Conservation (phyloP, 2,888 invertebrate genomes). For the Corythucha ciliata region DNA sequence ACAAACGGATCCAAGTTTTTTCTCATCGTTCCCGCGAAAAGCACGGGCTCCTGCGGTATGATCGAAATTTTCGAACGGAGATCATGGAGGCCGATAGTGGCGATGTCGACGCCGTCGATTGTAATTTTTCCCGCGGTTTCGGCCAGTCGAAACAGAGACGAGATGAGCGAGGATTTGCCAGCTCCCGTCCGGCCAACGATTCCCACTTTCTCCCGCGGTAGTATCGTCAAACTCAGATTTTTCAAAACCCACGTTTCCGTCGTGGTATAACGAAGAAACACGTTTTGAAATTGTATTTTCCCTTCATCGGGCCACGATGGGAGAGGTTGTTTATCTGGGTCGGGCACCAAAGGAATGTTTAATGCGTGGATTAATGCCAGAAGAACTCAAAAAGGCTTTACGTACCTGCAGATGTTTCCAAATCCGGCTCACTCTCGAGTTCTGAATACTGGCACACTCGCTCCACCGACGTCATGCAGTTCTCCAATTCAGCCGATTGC, state of each 20-base stretch:
- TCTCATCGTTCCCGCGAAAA: constrained; percentile 78
- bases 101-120: constrained; percentile 70
- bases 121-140: constrained; percentile 65
- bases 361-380: no score
- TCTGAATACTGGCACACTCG: constrained; percentile 71
- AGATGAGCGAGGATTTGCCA: constrained; percentile 69
- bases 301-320: constrained; percentile 65
- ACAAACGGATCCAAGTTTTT: constrained; percentile 85
- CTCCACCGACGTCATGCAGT: constrained; percentile 86
- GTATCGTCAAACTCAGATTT: constrained; percentile 55
- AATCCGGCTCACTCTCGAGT: constrained; percentile 51
- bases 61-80: constrained; percentile 69
- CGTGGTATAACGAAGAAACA: constrained; percentile 62
- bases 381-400: no score
- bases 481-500: constrained; percentile 81
- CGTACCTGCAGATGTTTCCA: constrained; percentile 37
- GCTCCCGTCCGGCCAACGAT: constrained; percentile 79
- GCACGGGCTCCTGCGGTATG: constrained; percentile 75
- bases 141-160: constrained; percentile 71
- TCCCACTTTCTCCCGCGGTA: constrained; percentile 60
- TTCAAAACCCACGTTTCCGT: constrained; percentile 64
- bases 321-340: constrained; percentile 51
- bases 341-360: no score
- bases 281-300: constrained; percentile 55
- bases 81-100: constrained; percentile 60